phyloP scores from a whole-genome alignment of 1,140 invertebrate species.

The Proctacanthus coquilletti region DNA sequence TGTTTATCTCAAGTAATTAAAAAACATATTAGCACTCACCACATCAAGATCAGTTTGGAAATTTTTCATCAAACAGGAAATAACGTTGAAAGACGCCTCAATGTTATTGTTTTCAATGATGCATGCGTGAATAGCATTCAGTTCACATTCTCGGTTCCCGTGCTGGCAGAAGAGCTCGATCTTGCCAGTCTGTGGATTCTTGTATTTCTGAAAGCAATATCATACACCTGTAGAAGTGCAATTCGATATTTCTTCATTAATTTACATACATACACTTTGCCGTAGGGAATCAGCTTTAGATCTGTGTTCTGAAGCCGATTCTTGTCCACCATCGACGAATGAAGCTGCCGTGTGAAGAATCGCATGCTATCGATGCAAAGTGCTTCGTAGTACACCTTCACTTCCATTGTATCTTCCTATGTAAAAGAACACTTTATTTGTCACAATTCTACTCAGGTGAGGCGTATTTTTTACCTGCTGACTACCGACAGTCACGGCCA shows the following conservation, averaged over 20 bases:
- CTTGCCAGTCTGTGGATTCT: constrained; percentile 7
- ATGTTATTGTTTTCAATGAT: constrained; percentile 15
- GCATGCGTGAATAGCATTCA: constrained; percentile 24
- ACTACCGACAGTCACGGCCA: too few species aligned
- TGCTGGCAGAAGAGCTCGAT: constrained; percentile 18
- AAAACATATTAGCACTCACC: too few species aligned
- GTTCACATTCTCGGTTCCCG: constrained; percentile 17
- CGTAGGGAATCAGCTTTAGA: constrained; percentile 23
- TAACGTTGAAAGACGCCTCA: constrained; percentile 14
- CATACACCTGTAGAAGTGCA: background rate
- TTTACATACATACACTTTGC: constrained; percentile 21
- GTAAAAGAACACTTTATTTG: too few species aligned
- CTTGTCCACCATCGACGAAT: constrained; percentile 13
- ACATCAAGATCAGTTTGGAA: constrained; percentile 1
- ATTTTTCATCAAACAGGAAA: constrained; percentile 17
- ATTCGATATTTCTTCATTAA: background rate
- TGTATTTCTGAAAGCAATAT: constrained; percentile 1
- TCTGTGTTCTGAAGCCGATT: constrained; percentile 15
- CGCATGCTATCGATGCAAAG: constrained; percentile 22
- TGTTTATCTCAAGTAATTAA: too few species aligned
- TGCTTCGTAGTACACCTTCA: constrained; percentile 23
- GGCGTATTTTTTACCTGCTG: too few species aligned
- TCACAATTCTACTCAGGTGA: too few species aligned
- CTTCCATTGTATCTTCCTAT: too few species aligned
- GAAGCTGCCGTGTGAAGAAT: constrained; percentile 17